These are phyloP conservation scores for Ophthalmolycus amberensis DNA, from an alignment of 2,113 vertebrate species.

Conservation along the genomic window DNA sequence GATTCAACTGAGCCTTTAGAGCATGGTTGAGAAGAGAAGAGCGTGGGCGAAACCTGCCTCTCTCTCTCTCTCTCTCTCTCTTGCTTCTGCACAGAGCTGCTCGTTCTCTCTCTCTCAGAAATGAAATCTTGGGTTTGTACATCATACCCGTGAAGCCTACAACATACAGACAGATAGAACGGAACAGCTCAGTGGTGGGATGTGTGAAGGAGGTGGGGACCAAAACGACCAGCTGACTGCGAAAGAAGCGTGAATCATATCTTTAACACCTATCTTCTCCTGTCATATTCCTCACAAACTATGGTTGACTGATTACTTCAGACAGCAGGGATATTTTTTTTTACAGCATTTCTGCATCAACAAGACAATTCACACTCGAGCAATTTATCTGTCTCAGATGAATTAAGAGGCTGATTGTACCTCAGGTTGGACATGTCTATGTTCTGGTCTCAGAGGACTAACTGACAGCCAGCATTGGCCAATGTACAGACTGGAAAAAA, in stretches of 20 bases:
- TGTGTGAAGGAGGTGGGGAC: constrained; percentile 75
- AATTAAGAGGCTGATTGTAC: neutral
- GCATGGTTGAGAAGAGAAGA: constrained; percentile 48
- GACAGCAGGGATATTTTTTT: neutral
- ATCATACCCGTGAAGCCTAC: constrained; percentile 49
- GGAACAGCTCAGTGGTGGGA: constrained; percentile 77
- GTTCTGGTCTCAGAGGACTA: constrained; percentile 6
- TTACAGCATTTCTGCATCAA: neutral
- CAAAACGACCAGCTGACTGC: constrained; percentile 70
- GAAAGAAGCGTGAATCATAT: constrained; percentile 71
- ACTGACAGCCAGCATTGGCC: neutral
- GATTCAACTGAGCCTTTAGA: constrained; percentile 67
- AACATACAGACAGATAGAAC: constrained; percentile 61
- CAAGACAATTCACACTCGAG: neutral
- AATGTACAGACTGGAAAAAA: neutral
- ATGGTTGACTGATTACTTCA: constrained; percentile 33
- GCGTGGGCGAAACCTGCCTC: constrained; percentile 67
- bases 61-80: constrained; percentile 35
- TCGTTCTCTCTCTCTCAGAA: constrained; percentile 34
- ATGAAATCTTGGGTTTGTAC: constrained; percentile 51
- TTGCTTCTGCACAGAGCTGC: constrained; percentile 32
- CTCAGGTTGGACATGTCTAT: neutral
- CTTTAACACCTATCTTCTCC: constrained; percentile 54
- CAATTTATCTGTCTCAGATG: neutral
- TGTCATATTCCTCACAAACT: constrained; percentile 47